Evolutionary conservation across 1,140 invertebrate genomes (phyloP), one percentile per base, ranked within the genome.

Genomic region (Drosophila sproati): DNA sequence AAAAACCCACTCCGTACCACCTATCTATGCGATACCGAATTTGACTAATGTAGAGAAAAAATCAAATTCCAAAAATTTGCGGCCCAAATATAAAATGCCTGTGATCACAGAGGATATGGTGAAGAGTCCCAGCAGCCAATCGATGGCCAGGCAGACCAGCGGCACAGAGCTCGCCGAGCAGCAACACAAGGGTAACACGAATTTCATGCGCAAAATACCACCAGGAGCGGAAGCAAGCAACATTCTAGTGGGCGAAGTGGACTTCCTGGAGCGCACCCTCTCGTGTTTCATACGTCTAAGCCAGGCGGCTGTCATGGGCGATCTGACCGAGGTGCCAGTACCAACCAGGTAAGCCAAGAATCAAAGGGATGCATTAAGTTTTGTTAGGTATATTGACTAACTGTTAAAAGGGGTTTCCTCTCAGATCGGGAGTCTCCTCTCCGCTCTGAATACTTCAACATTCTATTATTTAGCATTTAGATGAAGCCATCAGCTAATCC

Each of bases 171-270:
- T 96, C 34, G 94, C 93, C 67, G 96, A 96, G 77, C 96, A 96
- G 70, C 94, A 98, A 95, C 95, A 96, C 75, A 94, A 98, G 95
- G 94, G 95, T 51, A 99, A 99, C 93, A 96, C 96, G 56, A 95
- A 98, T 82, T 99, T 99, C 82, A 98, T 99, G 98, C 95, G 97
- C 45, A 99, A 99, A 94, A 98, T 99, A 89, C 98, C 98, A n/a
- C 95, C 95, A 0, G 98, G 98, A 28, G 97, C 98, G 0, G 98
- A 99, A 93, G 98, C 98, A 2, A 98, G 98, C 54, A 99, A 99
- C 92, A 98, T 99, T 82, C 94, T 99, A 6, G 98, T 99, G 1
- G 99, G 99, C 6, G 98, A 99, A 94, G 97, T 99, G 3, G 98
- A 99, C 92, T 99, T 99, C 92, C 94, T 99, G 29, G 96, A 98